Conservation (phyloP, 1,140 invertebrate species). For the Drosophila miranda region DNA sequence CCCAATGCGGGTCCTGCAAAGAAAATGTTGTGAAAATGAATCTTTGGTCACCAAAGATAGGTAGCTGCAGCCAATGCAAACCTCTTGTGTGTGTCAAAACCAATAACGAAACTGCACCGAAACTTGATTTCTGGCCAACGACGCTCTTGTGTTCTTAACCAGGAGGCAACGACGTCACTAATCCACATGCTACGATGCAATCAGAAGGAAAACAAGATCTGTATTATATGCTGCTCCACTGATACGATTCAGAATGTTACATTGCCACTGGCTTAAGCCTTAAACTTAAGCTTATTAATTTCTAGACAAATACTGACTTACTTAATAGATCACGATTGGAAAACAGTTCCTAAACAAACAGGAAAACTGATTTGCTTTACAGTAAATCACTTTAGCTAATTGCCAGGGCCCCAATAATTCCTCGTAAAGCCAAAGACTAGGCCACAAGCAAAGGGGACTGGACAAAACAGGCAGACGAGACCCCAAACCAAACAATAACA, state of each 20-base stretch:
- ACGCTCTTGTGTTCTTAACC: slow-evolving; percentile 13
- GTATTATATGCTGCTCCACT: no score
- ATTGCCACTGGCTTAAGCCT: neutral
- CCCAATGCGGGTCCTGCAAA: slow-evolving; percentile 28
- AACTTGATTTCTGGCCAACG: slow-evolving; percentile 29
- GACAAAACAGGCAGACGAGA: slow-evolving; percentile 6
- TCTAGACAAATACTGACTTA: no score
- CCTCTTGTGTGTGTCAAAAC: slow-evolving; percentile 36
- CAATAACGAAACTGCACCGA: slow-evolving; percentile 8
- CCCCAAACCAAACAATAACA: slow-evolving; percentile 46
- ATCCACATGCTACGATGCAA: neutral
- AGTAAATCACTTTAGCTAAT: no score
- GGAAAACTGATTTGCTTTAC: no score
- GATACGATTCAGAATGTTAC: no score
- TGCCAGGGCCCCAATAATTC: no score
- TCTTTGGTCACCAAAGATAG: slow-evolving; percentile 36
- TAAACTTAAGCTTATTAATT: no score
- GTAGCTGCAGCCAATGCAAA: slow-evolving; percentile 16
- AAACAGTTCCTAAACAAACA: no score
- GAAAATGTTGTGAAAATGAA: slow-evolving; percentile 16
- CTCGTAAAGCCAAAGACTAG: neutral
- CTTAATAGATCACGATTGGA: no score
- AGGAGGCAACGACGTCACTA: neutral
- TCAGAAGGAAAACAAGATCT: neutral
- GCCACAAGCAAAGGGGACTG: slow-evolving; percentile 1